These are phyloP conservation scores for Synanthedon formicaeformis DNA, from an alignment of 2,888 invertebrate genomes.

Conservation along the genomic window DNA sequence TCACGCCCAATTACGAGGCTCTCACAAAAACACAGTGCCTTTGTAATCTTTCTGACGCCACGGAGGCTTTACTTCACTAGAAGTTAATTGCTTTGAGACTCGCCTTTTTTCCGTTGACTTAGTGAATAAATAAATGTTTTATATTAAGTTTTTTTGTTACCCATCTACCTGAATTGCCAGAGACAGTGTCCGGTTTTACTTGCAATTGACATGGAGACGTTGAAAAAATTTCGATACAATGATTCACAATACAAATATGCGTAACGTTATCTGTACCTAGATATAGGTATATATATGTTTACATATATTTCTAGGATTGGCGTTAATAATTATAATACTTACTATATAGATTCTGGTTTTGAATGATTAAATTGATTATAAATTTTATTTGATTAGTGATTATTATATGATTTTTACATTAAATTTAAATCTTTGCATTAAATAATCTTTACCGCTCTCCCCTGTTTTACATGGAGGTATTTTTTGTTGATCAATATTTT, in stretches of 20 bases:
- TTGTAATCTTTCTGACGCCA: slow-evolving; percentile 68
- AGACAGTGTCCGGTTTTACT: slow-evolving; percentile 27
- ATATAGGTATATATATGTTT: slow-evolving; percentile 1
- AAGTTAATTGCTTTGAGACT: slow-evolving; percentile 60
- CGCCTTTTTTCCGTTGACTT: slow-evolving; percentile 35
- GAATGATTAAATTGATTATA: neutral
- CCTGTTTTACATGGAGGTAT: too few relatives aligned
- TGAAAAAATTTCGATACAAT: slow-evolving; percentile 36
- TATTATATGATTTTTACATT: too few relatives aligned
- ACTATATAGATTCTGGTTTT: too few relatives aligned
- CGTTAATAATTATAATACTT: too few relatives aligned
- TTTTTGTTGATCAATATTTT: neutral
- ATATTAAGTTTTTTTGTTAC: slow-evolving; percentile 28
- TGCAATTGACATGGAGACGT: slow-evolving; percentile 28
- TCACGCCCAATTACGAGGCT: neutral
- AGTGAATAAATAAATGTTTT: slow-evolving; percentile 41
- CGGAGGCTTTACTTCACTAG: slow-evolving; percentile 36
- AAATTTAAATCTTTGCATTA: too few relatives aligned
- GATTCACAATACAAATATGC: slow-evolving; percentile 37
- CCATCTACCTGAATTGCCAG: slow-evolving; percentile 58
- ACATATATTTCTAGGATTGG: neutral
- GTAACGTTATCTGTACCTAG: slow-evolving; percentile 24
- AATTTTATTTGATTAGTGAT: too few relatives aligned
- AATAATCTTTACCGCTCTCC: too few relatives aligned
- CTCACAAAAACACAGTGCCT: slow-evolving; percentile 24